Base-by-base conservation (phyloP, 2,888 invertebrate genomes). In the Ormyrus rosae region DNA sequence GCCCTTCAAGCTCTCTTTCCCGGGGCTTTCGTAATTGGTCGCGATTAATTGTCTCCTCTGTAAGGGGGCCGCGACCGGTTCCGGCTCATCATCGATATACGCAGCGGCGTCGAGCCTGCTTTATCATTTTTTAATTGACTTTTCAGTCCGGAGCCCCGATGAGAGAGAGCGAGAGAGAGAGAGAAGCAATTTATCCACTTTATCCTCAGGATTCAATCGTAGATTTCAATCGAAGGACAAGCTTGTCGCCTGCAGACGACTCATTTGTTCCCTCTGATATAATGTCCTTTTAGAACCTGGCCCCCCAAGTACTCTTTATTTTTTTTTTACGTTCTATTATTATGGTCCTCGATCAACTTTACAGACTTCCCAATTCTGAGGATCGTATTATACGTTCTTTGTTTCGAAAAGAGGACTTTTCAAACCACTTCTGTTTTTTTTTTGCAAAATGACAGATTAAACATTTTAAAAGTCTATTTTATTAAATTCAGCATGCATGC, bases 141-240 rank as follows among this genome's bases (percentile, higher is more conserved):
- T 75, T 67, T n/a, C 72, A 58, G 60, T 11, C 13, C 58, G 53
- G 58, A 11, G 55, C 50, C 46, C 8, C 48, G 69, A 68, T 46
- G 80, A 83, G 82, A 85, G 85, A 34, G 34, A 34, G 34, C 1
- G 34, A 34, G 80, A 83, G 34, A 34, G 34, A 34, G 34, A 34
- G 34, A 34, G 82, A 85, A 85, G 84, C 85, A 85, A 86, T 86
- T 86, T 84, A 86, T 86, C 86, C 86, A 85, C 84, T 88, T 86
- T 86, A 85, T 86, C 87, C 79, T 77, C 76, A 77, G 76, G 82
- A 80, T 80, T 76, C 83, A 85, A 86, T 86, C 87, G 83, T 83
- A 84, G 86, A 86, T 86, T 86, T 75, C 84, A 84, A 87, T 87
- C 83, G 84, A 83, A 84, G 83, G 86, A 86, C 84, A 69, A 79